Evolutionary conservation across 2,113 vertebrate species (phyloP).

Genomic region (Gallinago jamesoni): DNA sequence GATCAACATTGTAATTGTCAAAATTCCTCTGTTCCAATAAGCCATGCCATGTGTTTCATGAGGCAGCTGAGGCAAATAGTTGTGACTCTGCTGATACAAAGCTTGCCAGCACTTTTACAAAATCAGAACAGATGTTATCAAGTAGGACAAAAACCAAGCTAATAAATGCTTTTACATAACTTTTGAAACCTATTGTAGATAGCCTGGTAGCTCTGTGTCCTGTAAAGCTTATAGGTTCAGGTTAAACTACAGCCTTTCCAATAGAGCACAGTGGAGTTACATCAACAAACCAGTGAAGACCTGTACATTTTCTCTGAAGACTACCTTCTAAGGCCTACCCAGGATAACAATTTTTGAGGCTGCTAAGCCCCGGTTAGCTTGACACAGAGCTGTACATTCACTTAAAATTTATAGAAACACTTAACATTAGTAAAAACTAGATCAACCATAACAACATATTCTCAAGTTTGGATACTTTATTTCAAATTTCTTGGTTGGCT

Average conservation of each 20-base stretch:
- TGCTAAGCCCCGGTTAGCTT: neutral
- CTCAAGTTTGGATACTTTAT: neutral
- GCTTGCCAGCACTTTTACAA: neutral
- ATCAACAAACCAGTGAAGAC: neutral
- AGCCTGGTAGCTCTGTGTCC: neutral
- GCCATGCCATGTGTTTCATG: neutral
- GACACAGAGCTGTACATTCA: neutral
- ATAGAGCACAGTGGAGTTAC: neutral
- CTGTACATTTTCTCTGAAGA: neutral
- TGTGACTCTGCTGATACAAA: neutral
- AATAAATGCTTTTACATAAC: neutral
- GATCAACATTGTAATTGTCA: neutral
- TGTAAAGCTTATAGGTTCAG: neutral
- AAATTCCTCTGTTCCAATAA: neutral
- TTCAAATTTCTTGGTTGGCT: neutral
- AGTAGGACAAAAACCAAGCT: neutral
- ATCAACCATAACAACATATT: neutral
- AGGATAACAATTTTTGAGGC: neutral
- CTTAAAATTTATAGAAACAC: neutral
- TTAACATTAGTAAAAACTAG: neutral
- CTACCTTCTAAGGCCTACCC: neutral
- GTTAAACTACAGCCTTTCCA: neutral
- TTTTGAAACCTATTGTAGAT: neutral
- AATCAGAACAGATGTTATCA: neutral
- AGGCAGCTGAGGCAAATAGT: neutral